Conservation (phyloP, 2,888 invertebrate species). For the Leptopilina drosophilae region DNA sequence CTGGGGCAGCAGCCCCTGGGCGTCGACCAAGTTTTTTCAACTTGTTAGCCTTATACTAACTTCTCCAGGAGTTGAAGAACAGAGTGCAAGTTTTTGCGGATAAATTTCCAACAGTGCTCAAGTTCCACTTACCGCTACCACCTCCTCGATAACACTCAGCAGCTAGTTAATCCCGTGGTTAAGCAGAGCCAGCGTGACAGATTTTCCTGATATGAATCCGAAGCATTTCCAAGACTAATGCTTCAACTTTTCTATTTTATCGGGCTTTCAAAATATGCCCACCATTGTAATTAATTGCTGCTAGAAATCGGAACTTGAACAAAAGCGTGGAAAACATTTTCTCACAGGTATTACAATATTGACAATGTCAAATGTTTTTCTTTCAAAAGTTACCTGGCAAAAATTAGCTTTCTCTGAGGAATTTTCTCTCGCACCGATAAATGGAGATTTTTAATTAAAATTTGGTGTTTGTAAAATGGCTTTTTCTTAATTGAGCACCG, state of each 20-base stretch:
- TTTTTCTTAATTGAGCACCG: too few relatives aligned
- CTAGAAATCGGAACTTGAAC: neutral
- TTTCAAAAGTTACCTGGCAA: too few relatives aligned
- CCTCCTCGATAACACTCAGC: conserved; percentile 25
- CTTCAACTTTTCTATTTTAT: conserved; percentile 19
- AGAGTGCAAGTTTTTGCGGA: conserved; percentile 24
- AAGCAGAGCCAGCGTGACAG: conserved; percentile 22
- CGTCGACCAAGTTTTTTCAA: conserved; percentile 2
- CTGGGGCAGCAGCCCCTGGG: neutral
- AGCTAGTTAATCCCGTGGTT: conserved; percentile 33
- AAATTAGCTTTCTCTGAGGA: too few relatives aligned
- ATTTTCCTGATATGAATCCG: conserved; percentile 11
- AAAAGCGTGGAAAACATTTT: neutral
- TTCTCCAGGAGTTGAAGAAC: conserved; percentile 3
- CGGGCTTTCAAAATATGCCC: neutral
- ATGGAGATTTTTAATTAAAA: too few relatives aligned
- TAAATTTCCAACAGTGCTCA: conserved; percentile 30
- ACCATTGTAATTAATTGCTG: neutral
- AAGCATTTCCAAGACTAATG: neutral
- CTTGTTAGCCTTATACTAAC: conserved; percentile 19
- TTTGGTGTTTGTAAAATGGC: too few relatives aligned
- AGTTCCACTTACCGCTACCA: conserved; percentile 8
- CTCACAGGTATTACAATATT: too few relatives aligned
- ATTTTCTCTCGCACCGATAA: too few relatives aligned
- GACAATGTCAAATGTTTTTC: too few relatives aligned